Conservation (phyloP, 2,888 invertebrate genomes). For the Pandemis cinnamomeana region DNA sequence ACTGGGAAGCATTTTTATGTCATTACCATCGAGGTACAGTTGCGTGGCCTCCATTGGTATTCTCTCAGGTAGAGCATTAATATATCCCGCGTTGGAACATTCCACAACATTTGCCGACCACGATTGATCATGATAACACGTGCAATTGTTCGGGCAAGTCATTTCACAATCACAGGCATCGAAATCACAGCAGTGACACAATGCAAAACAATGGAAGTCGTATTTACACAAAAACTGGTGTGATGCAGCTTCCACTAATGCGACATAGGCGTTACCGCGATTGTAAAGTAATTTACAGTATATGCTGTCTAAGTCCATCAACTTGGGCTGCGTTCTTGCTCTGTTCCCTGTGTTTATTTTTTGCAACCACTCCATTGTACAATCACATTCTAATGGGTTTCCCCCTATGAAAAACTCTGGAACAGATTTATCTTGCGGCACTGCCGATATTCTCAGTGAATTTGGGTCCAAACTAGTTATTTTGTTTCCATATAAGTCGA, state of each 20-base stretch:
- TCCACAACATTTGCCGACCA: slow-evolving; percentile 95
- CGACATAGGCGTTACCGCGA: slow-evolving; percentile 89
- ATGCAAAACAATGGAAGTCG: slow-evolving; percentile 92
- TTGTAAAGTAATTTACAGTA: slow-evolving; percentile 92
- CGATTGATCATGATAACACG: slow-evolving; percentile 94
- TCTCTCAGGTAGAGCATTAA: slow-evolving; percentile 89
- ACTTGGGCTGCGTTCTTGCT: slow-evolving; percentile 90
- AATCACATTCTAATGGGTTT: slow-evolving; percentile 95
- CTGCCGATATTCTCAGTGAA: slow-evolving; percentile 90
- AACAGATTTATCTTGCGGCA: slow-evolving; percentile 88
- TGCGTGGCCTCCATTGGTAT: slow-evolving; percentile 97
- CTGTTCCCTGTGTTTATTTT: slow-evolving; percentile 90
- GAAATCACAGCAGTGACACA: slow-evolving; percentile 96
- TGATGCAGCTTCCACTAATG: slow-evolving; percentile 90
- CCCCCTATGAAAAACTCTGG: slow-evolving; percentile 94
- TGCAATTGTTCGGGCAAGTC: slow-evolving; percentile 94
- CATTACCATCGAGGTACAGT: slow-evolving; percentile 93
- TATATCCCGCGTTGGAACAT: slow-evolving; percentile 89
- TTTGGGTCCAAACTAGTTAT: slow-evolving; percentile 90
- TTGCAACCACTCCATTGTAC: slow-evolving; percentile 96
- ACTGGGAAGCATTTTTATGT: slow-evolving; percentile 89
- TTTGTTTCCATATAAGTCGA: slow-evolving; percentile 92
- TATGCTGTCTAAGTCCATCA: slow-evolving; percentile 93
- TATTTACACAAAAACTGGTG: slow-evolving; percentile 94
- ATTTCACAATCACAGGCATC: slow-evolving; percentile 97